Conservation (phyloP, 2,888 invertebrate genomes). For the Hypsopygia costalis region DNA sequence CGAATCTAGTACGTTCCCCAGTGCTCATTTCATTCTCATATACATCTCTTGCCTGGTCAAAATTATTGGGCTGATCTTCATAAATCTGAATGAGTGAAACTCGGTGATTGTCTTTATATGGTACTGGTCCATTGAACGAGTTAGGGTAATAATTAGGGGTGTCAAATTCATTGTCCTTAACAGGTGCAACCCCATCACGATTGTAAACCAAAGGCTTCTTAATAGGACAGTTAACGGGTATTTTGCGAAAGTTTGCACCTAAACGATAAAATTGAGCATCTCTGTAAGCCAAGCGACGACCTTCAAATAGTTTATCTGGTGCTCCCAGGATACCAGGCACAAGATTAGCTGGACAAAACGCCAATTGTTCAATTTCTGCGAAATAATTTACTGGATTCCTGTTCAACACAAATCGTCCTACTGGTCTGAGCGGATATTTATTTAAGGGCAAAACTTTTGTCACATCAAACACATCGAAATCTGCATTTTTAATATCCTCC, state of each 20-base stretch:
- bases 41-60: constrained; percentile 87
- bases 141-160: constrained; percentile 97
- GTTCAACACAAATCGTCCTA: constrained; percentile 89
- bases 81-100: constrained; percentile 71
- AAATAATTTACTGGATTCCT: constrained; percentile 93
- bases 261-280: constrained; percentile 91
- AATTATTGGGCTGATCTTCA: constrained; percentile 91
- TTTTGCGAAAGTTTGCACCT: constrained; percentile 92
- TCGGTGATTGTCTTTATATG: constrained; percentile 77
- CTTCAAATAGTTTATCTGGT: constrained; percentile 92
- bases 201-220: constrained; percentile 85
- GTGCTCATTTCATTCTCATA: constrained; percentile 87
- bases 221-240: constrained; percentile 95
- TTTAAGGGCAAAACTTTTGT: constrained; percentile 89
- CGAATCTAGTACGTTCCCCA: constrained; percentile 84
- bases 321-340: constrained; percentile 93
- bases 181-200: constrained; percentile 88
- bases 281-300: constrained; percentile 88
- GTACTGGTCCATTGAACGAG: constrained; percentile 90
- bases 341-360: constrained; percentile 91
- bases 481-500: constrained; percentile 86
- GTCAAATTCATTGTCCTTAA: constrained; percentile 87
- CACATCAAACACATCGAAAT: constrained; percentile 93
- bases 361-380: constrained; percentile 92
- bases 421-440: constrained; percentile 89